Base-by-base conservation (phyloP, 35 echinoderm and acorn worm genomes). In the Diadema setosum region DNA sequence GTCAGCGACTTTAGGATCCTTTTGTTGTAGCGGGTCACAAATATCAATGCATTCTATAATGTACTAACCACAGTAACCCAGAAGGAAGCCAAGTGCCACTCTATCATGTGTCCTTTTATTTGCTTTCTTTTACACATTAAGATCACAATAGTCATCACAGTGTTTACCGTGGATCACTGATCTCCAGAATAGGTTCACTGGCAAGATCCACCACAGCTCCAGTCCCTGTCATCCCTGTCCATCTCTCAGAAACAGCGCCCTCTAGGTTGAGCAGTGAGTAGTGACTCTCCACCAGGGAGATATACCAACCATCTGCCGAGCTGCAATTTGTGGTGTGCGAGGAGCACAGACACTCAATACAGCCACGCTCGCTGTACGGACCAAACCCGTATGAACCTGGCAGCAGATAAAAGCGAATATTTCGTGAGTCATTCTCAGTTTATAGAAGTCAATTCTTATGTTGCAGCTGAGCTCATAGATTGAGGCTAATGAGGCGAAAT, bases 341-440 rank as follows among this genome's bases (percentile, higher is more conserved):
- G n/a, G 96, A 99, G 42, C 96, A 99, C 8, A 90, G 49, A 86
- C 96, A 99, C 6, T 45, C 61, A 26, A 94, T 89, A 46, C 96
- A 94, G 15, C 96, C 96, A 14, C 81, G 81, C 74, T 94, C 92
- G 63, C 92, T 94, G 81, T 86, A 94, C 1, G 92, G 57, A 29
- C 96, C 96, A 90, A 95, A 99, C 29, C 92, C 93, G 61, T 92
- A 99, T 9, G 89, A 86, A 35, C 64, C 96, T 99, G 50, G 31
- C 20, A 67, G n/a, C n/a, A n/a, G n/a, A n/a, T n/a, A n/a, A n/a
- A n/a, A n/a, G n/a, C n/a, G n/a, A n/a, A n/a, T n/a, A n/a, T n/a
- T n/a, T n/a, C n/a, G n/a, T n/a, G n/a, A n/a, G n/a, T n/a, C n/a
- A n/a, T n/a, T n/a, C n/a, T n/a, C n/a, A n/a, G n/a, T n/a, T n/a